A percentile compares a stretch with the other conserved stretches of the same genome.
These are phyloP conservation scores for Phrynosoma blainvillii DNA, from an alignment of 2,113 vertebrate genomes.

Conservation along the genomic window DNA sequence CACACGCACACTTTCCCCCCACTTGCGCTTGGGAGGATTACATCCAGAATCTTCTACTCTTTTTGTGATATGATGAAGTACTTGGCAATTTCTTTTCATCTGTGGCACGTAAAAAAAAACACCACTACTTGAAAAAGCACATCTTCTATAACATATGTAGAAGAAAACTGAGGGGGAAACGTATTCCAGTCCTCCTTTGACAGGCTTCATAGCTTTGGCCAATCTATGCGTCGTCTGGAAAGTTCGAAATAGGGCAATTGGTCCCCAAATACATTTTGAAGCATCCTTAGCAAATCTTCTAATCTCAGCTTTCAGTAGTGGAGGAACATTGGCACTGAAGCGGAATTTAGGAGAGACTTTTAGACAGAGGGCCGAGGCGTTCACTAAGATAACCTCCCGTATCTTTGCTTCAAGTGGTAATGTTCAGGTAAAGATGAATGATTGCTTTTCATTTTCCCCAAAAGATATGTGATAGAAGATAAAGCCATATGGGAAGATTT, in stretches of 20 bases:
- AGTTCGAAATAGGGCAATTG: slow-evolving; percentile 50
- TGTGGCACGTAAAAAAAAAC: slow-evolving; percentile 34
- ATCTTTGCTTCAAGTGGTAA: slow-evolving; percentile 41
- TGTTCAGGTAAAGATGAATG: slow-evolving; percentile 45
- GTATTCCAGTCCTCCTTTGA: slow-evolving; percentile 42
- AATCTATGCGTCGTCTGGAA: slow-evolving; percentile 54
- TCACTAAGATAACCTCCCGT: slow-evolving; percentile 58
- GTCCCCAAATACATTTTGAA: slow-evolving; percentile 50
- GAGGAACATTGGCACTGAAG: slow-evolving; percentile 46
- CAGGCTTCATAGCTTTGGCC: slow-evolving; percentile 47
- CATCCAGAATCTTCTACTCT: slow-evolving; percentile 18
- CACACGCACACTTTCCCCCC: neutral
- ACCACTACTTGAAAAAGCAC: slow-evolving; percentile 28
- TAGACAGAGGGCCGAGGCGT: slow-evolving; percentile 32
- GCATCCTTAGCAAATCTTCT: slow-evolving; percentile 55
- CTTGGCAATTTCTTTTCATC: slow-evolving; percentile 24
- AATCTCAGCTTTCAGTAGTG: slow-evolving; percentile 42
- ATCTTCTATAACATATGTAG: slow-evolving; percentile 20
- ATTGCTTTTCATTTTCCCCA: slow-evolving; percentile 62
- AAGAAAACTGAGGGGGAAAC: slow-evolving; percentile 3
- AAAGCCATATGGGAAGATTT: slow-evolving; percentile 31
- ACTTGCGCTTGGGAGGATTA: slow-evolving; percentile 30
- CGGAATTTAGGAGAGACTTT: slow-evolving; percentile 52
- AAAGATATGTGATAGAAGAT: slow-evolving; percentile 54
- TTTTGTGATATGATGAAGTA: slow-evolving; percentile 29